A percentile compares a stretch with the other conserved stretches of the same genome.
phyloP scores from a whole-genome alignment of 2,888 invertebrate species.

The Crioceris asparagi region DNA sequence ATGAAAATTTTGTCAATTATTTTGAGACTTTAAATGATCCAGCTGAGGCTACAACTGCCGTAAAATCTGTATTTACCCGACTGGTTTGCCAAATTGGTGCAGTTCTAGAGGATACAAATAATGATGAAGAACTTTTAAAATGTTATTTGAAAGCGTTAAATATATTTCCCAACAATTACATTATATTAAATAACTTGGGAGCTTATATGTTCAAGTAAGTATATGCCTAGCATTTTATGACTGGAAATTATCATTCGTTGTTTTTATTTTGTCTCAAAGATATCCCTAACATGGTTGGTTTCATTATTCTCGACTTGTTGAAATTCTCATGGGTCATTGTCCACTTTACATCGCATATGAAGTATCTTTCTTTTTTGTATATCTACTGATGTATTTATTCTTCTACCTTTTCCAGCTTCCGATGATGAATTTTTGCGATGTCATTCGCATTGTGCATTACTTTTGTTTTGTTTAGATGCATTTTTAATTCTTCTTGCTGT shows the following conservation, averaged over 20 bases:
- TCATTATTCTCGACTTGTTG: too few species aligned
- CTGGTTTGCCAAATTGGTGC: conserved; percentile 21
- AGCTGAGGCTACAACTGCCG: conserved; percentile 14
- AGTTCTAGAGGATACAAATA: conserved; percentile 27
- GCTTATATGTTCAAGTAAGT: conserved; percentile 42
- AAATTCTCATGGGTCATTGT: too few species aligned
- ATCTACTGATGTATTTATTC: too few species aligned
- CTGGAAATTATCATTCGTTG: background rate
- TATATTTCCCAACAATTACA: conserved; percentile 40
- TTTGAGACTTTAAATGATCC: conserved; percentile 23
- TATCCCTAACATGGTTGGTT: background rate
- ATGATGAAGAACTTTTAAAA: conserved; percentile 33
- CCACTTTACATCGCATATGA: too few species aligned
- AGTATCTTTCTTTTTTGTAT: too few species aligned
- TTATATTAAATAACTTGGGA: conserved; percentile 42
- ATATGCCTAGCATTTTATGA: background rate
- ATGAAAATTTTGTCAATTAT: conserved; percentile 24
- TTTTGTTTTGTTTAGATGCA: too few species aligned
- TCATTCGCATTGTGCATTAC: too few species aligned
- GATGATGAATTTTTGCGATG: too few species aligned
- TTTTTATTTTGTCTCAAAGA: background rate
- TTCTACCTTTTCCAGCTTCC: too few species aligned
- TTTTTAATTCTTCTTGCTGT: too few species aligned
- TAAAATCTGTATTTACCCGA: conserved; percentile 23
- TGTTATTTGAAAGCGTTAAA: conserved; percentile 37